Evolutionary conservation across 2,888 invertebrate genomes (phyloP), one percentile per base, ranked within the genome.

Genomic region (Pharmacophagus antenor): DNA sequence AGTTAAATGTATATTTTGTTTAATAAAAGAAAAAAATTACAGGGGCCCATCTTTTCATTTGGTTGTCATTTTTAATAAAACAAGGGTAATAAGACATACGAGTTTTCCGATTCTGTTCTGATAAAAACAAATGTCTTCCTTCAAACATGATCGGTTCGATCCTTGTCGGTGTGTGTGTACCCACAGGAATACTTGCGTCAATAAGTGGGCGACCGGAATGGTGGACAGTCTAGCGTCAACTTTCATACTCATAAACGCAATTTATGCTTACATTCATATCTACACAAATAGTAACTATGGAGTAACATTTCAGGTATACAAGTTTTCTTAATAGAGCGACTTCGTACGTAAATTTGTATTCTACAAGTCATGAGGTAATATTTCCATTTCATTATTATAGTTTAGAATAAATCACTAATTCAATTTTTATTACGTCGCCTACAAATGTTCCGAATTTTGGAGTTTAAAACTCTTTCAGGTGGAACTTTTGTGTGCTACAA

Each of bases 201-300:
- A 67, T 70, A 67, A 66, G 77, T 76, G 71, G 77, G 79, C 74
- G 74, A 69, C 57, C 60, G 61, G 66, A 67, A 66, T 63, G 65
- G 63, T 62, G 64, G 65, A 59, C 64, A 64, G 65, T 67, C 64
- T 70, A 69, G 64, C 70, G 70, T 72, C 71, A 70, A 69, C 69
- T 67, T 70, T 63, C 54, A 63, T 63, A 63, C 65, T 67, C 77
- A 68, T 74, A 72, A 74, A 73, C 65, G 61, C 66, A 71, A 75
- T 80, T 75, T 71, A 76, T n/a, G n/a, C n/a, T n/a, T n/a, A n/a
- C n/a, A 76, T 75, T 73, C 70, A 71, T 67, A 71, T 74, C 63
- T 70, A 60, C 59, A 61, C 56, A 51, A 56, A 46, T 48, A 62
- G 18, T 42, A 42, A 6, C 42, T 42, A 5, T 17, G n/a, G n/a